These are phyloP conservation scores for Leiothrix lutea DNA, from an alignment of 2,113 vertebrate genomes.

Conservation along the genomic window DNA sequence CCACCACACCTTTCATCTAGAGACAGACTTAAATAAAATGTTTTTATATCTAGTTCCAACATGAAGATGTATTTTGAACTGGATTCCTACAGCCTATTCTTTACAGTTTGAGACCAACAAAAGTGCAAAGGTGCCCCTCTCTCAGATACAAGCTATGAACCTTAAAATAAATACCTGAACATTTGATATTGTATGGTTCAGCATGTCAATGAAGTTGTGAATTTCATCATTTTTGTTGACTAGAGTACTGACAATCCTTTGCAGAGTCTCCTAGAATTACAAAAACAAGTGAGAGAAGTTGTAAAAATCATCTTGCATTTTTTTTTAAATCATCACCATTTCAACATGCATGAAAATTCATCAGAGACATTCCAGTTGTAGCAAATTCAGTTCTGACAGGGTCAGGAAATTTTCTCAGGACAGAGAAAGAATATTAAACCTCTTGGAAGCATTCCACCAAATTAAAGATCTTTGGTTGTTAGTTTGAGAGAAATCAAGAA, in stretches of 20 bases:
- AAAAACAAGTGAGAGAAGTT: neutral
- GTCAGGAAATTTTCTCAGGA: neutral
- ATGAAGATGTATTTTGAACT: neutral
- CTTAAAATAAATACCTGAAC: slow-evolving; percentile 81
- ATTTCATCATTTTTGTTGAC: slow-evolving; percentile 93
- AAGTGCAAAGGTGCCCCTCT: neutral
- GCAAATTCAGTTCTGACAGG: neutral
- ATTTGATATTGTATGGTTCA: slow-evolving; percentile 80
- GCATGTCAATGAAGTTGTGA: slow-evolving; percentile 85
- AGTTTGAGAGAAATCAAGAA: neutral
- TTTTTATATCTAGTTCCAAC: neutral
- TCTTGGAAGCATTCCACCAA: neutral
- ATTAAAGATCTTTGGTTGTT: neutral
- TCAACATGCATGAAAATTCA: neutral
- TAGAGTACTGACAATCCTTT: slow-evolving; percentile 89
- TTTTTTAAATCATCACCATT: neutral
- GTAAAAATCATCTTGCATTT: neutral
- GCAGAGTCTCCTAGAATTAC: slow-evolving; percentile 85
- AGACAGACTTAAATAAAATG: neutral
- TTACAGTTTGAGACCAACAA: neutral
- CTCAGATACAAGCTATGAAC: neutral
- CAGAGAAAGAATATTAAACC: neutral
- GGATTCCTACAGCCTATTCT: neutral
- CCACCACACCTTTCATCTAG: neutral
- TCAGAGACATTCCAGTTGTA: neutral